A percentile compares a stretch with the other conserved stretches of the same genome.
Conservation (phyloP, 2,797 vertebrate species). For the Aulostomus chinensis region DNA sequence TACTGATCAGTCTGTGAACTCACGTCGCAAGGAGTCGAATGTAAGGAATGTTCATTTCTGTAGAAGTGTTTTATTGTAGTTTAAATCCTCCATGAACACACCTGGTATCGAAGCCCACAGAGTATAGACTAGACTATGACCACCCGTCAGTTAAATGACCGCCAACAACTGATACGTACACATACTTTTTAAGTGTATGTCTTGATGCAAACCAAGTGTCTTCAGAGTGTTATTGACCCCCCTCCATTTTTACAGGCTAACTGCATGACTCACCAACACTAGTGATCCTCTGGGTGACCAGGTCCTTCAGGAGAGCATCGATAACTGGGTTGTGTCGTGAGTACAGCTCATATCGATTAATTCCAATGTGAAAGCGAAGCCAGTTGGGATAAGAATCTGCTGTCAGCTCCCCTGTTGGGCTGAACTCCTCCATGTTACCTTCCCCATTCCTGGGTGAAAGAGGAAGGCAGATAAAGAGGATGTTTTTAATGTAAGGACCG, state of each 20-base stretch:
- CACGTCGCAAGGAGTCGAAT: no score
- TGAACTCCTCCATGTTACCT: conserved; percentile 83
- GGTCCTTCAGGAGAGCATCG: conserved; percentile 91
- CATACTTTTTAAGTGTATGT: no score
- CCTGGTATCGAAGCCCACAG: no score
- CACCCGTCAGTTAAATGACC: no score
- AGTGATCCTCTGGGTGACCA: conserved; percentile 91
- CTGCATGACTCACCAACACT: conserved; percentile 89
- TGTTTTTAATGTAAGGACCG: conserved; percentile 3
- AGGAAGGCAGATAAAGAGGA: not conserved
- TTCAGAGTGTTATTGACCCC: no score
- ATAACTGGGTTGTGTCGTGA: conserved; percentile 91
- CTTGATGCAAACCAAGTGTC: no score
- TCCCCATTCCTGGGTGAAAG: conserved; percentile 83
- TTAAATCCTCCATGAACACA: no score
- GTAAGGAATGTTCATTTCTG: no score
- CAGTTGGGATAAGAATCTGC: conserved; percentile 95
- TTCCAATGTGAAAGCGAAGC: conserved; percentile 98
- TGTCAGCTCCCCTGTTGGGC: conserved; percentile 86
- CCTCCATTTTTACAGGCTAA: not conserved
- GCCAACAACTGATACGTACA: no score
- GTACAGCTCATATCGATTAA: conserved; percentile 96
- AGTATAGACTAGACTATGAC: no score
- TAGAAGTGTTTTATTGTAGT: no score
- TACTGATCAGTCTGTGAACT: no score